Conservation (phyloP, 2,797 vertebrate species). For the Phalloptychus januarius region DNA sequence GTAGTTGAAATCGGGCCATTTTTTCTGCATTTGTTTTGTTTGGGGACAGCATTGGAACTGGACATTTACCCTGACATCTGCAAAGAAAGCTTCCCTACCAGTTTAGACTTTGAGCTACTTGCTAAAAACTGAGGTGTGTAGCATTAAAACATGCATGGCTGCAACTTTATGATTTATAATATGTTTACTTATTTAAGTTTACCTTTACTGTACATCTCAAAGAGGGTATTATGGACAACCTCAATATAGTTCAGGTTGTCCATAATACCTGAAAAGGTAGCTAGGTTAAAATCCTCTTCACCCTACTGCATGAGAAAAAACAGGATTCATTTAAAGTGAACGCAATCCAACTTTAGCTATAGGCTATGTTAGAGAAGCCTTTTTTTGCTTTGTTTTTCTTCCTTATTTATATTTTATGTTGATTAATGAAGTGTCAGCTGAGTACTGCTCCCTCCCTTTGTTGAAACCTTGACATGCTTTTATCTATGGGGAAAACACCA, state of each 20-base stretch:
- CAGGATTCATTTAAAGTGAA: conserved; percentile 45
- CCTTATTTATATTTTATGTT: conserved; percentile 66
- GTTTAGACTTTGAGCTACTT: too few species aligned
- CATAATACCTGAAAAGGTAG: conserved; percentile 41
- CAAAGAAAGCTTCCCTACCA: too few species aligned
- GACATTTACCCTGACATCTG: too few species aligned
- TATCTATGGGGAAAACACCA: conserved; percentile 76
- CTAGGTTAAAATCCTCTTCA: conserved; percentile 51
- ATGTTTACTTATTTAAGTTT: too few species aligned
- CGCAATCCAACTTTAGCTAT: conserved; percentile 30
- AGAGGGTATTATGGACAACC: too few species aligned
- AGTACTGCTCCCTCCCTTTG: conserved; percentile 70
- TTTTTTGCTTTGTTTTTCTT: conserved; percentile 41
- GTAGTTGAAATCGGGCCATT: too few species aligned
- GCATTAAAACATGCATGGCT: too few species aligned
- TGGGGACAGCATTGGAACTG: too few species aligned
- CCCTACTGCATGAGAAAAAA: conserved; percentile 20
- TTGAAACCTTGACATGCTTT: conserved; percentile 70
- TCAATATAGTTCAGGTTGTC: conserved; percentile 10
- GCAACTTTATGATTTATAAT: too few species aligned
- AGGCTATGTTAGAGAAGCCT: conserved; percentile 46
- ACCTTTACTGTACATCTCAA: too few species aligned
- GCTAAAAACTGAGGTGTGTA: too few species aligned
- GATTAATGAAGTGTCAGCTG: conserved; percentile 81
- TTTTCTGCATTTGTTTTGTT: too few species aligned